Conservation (phyloP, 2,888 invertebrate genomes). For the Orthosia gracilis region DNA sequence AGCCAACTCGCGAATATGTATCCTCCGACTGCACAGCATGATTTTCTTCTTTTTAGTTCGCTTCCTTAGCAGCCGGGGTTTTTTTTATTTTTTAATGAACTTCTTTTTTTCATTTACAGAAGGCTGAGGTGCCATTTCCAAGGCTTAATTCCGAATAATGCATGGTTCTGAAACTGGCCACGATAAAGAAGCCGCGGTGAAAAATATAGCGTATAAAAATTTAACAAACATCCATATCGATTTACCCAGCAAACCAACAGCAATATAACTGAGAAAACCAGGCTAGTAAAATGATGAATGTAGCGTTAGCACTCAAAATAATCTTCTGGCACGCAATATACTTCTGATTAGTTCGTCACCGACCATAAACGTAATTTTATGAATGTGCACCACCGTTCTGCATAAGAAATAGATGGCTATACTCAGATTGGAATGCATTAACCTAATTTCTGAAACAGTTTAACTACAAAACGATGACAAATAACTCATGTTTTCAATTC, state of each 20-base stretch:
- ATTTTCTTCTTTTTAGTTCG: no score
- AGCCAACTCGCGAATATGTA: no score
- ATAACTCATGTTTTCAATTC: slow-evolving; percentile 48
- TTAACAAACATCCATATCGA: not conserved
- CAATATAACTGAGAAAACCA: not conserved
- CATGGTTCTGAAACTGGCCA: no score
- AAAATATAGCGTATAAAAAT: not conserved
- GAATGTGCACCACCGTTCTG: slow-evolving; percentile 9
- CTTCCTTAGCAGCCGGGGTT: no score
- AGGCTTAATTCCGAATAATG: no score
- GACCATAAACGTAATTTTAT: slow-evolving; percentile 31
- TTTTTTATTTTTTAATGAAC: no score
- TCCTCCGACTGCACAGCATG: no score
- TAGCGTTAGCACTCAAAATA: slow-evolving; percentile 30
- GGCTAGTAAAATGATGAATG: slow-evolving; percentile 8
- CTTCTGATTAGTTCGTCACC: slow-evolving; percentile 39
- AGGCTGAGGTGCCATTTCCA: no score
- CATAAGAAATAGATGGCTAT: slow-evolving; percentile 26
- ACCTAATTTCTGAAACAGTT: slow-evolving; percentile 48
- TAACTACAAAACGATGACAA: slow-evolving; percentile 43
- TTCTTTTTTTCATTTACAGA: no score
- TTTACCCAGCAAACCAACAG: not conserved
- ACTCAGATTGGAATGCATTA: slow-evolving; percentile 41
- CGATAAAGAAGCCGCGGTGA: not conserved
- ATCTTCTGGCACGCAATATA: slow-evolving; percentile 7